These are phyloP conservation scores for Paracanthobrama guichenoti DNA, from an alignment of 2,113 vertebrate genomes.

Conservation along the genomic window DNA sequence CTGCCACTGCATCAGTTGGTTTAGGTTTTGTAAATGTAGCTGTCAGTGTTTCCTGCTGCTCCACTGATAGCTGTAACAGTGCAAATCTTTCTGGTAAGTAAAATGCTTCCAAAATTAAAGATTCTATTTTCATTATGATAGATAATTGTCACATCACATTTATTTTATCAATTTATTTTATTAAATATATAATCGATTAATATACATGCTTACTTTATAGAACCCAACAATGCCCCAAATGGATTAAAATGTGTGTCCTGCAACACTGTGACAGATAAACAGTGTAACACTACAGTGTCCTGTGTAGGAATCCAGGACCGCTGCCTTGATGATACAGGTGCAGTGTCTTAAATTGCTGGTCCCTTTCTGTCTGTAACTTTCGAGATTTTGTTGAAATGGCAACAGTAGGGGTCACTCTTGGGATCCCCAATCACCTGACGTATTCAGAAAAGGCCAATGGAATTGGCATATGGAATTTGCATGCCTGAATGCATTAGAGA, in stretches of 20 bases:
- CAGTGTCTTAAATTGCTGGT: not conserved
- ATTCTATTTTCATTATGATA: not conserved
- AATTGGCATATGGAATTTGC: no score
- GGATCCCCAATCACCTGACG: no score
- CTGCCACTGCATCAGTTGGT: not conserved
- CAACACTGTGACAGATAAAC: not conserved
- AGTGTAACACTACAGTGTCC: not conserved
- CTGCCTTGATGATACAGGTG: not conserved
- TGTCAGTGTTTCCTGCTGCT: constrained; percentile 6
- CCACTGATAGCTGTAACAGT: not conserved
- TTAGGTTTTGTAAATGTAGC: not conserved
- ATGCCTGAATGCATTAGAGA: no score
- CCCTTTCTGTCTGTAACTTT: no score
- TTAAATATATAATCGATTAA: not conserved
- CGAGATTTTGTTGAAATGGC: no score
- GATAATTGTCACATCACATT: not conserved
- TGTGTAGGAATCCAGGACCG: constrained; percentile 23
- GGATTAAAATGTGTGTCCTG: not conserved
- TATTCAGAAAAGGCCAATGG: no score
- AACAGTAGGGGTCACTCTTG: no score
- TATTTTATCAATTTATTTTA: not conserved
- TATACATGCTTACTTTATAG: constrained; percentile 15
- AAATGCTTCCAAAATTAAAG: not conserved
- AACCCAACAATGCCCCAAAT: not conserved
- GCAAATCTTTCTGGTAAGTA: not conserved